Evolutionary conservation across 2,888 invertebrate species (phyloP).

Genomic region (Stenodera caucasica): DNA sequence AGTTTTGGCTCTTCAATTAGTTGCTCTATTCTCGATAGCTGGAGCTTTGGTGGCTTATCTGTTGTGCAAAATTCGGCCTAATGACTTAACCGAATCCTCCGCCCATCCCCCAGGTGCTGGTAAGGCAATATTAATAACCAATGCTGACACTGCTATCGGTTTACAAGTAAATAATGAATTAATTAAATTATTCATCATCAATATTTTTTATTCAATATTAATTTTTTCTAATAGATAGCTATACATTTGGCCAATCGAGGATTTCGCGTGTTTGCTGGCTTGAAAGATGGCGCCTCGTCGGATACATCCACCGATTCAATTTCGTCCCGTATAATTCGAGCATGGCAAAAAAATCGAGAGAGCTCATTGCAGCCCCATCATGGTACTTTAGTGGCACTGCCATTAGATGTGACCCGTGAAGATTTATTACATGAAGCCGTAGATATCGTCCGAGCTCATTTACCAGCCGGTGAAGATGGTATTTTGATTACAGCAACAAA

Average conservation of each 20-base stretch:
- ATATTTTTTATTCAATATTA: too few relatives aligned
- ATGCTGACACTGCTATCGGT: constrained; percentile 78
- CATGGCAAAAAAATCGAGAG: constrained; percentile 56
- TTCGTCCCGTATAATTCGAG: constrained; percentile 61
- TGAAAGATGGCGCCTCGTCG: constrained; percentile 61
- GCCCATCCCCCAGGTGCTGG: constrained; percentile 64
- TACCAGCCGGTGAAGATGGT: constrained; percentile 84
- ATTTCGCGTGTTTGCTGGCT: constrained; percentile 78
- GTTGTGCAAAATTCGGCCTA: constrained; percentile 71
- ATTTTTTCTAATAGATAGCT: constrained; percentile 58
- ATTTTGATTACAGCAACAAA: too few relatives aligned
- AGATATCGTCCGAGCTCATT: constrained; percentile 74
- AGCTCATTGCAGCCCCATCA: constrained; percentile 42
- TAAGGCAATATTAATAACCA: constrained; percentile 76
- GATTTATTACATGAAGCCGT: constrained; percentile 79
- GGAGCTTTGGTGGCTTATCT: constrained; percentile 79
- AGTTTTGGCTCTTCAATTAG: constrained; percentile 76
- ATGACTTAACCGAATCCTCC: constrained; percentile 52
- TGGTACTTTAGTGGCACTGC: constrained; percentile 66
- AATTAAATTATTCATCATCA: too few relatives aligned
- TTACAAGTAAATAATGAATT: constrained; percentile 62
- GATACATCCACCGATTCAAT: constrained; percentile 62
- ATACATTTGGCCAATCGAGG: constrained; percentile 72
- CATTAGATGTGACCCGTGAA: constrained; percentile 78
- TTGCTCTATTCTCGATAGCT: constrained; percentile 80